Conservation (phyloP, 2,888 invertebrate species). For the Ormyrus thymus region DNA sequence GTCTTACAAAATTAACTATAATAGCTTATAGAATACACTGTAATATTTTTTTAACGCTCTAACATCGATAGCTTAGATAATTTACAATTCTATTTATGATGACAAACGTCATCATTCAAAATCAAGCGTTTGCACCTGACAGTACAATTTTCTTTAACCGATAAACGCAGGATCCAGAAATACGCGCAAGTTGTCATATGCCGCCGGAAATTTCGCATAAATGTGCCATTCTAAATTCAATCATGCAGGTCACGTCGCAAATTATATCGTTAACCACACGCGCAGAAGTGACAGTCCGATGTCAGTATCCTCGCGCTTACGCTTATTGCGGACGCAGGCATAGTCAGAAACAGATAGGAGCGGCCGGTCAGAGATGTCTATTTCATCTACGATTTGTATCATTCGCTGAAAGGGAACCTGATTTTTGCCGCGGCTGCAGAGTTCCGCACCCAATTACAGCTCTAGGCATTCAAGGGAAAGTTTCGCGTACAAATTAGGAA, state of each 20-base stretch:
- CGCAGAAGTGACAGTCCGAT: constrained; percentile 27
- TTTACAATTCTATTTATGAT: no score
- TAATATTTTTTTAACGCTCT: no score
- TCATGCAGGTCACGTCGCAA: background rate
- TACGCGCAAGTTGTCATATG: background rate
- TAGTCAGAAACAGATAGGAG: constrained; percentile 25
- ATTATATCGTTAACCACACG: constrained; percentile 35
- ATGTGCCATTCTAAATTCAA: constrained; percentile 30
- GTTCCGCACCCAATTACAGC: no score
- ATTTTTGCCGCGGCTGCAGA: no score
- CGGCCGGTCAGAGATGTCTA: constrained; percentile 9
- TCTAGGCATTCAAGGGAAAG: no score
- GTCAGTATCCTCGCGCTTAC: background rate
- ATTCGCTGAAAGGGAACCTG: background rate
- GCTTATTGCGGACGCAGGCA: background rate
- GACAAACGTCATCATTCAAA: background rate
- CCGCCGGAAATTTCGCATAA: constrained; percentile 7
- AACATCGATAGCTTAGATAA: no score
- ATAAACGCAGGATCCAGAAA: background rate
- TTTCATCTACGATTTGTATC: constrained; percentile 24
- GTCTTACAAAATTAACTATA: no score
- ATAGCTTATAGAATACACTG: no score
- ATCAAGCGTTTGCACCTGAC: constrained; percentile 8
- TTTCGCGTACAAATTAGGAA: no score
- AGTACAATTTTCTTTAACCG: background rate